phyloP scores from a whole-genome alignment of 23 tunicate species.

The Oikopleura albicans region DNA sequence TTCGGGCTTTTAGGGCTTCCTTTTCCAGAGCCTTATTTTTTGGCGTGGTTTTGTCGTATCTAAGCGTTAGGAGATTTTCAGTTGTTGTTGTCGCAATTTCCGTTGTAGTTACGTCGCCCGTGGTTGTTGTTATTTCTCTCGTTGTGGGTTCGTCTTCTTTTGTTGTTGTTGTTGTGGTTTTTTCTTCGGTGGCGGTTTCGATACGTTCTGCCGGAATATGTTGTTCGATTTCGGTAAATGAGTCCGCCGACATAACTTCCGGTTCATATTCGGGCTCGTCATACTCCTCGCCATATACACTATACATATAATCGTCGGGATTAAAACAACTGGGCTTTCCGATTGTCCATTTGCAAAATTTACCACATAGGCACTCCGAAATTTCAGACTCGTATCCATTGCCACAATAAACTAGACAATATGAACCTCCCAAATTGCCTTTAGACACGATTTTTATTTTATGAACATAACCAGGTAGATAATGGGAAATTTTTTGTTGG shows the following conservation, averaged over 20 bases:
- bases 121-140: not conserved
- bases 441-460: too few species aligned
- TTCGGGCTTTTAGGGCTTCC: not conserved
- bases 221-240: too few species aligned
- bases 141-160: not conserved
- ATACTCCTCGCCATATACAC: not conserved
- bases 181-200: too few species aligned
- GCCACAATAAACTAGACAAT: not conserved
- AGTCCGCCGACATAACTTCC: too few species aligned
- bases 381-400: not conserved
- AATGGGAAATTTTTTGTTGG: too few species aligned
- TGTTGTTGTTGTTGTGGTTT: too few species aligned
- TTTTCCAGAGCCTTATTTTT: not conserved
- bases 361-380: not conserved
- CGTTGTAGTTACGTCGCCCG: not conserved
- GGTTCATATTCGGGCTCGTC: not conserved
- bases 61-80: not conserved
- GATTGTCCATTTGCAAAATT: not conserved
- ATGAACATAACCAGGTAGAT: too few species aligned
- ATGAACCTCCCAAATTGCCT: not conserved
- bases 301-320: not conserved
- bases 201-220: too few species aligned
- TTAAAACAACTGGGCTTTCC: not conserved
- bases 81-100: not conserved
- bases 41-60: not conserved